Evolutionary conservation across 2,888 invertebrate genomes (phyloP).

Genomic region (Zhengitettix transpicula): DNA sequence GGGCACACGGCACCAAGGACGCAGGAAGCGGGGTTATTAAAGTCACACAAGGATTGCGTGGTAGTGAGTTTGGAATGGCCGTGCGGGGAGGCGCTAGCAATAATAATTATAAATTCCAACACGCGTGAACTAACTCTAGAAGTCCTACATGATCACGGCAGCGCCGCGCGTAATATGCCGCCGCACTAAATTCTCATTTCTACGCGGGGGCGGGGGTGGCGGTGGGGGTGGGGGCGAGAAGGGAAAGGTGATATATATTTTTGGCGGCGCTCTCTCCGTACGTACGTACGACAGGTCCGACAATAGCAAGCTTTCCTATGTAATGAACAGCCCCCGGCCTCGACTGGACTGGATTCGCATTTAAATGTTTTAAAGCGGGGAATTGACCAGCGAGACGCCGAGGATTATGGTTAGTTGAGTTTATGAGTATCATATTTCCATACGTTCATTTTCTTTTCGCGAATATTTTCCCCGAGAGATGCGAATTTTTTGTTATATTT

Average conservation of each 20-base stretch:
- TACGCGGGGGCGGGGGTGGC: background rate
- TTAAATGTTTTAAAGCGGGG: background rate
- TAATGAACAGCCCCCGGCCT: background rate
- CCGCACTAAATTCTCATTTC: slow-evolving; percentile 1
- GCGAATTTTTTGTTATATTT: too few relatives aligned
- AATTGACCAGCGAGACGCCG: background rate
- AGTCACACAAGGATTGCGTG: background rate
- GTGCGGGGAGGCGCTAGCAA: background rate
- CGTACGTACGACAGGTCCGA: too few relatives aligned
- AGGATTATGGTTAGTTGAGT: background rate
- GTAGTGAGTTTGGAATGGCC: background rate
- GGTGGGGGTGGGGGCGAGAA: background rate
- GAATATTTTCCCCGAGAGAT: background rate
- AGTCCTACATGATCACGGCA: too few relatives aligned
- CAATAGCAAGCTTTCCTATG: too few relatives aligned
- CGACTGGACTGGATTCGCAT: background rate
- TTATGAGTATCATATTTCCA: background rate
- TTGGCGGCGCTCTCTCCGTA: too few relatives aligned
- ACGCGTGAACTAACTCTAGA: slow-evolving; percentile 1
- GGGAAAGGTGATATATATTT: background rate
- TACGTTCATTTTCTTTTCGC: background rate
- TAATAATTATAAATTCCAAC: slow-evolving; percentile 9
- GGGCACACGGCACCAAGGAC: slow-evolving; percentile 8
- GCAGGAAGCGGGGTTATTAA: background rate
- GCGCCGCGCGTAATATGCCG: background rate